Evolutionary conservation across 2,797 vertebrate genomes (phyloP).

Genomic region (Threskiornis aethiopicus): DNA sequence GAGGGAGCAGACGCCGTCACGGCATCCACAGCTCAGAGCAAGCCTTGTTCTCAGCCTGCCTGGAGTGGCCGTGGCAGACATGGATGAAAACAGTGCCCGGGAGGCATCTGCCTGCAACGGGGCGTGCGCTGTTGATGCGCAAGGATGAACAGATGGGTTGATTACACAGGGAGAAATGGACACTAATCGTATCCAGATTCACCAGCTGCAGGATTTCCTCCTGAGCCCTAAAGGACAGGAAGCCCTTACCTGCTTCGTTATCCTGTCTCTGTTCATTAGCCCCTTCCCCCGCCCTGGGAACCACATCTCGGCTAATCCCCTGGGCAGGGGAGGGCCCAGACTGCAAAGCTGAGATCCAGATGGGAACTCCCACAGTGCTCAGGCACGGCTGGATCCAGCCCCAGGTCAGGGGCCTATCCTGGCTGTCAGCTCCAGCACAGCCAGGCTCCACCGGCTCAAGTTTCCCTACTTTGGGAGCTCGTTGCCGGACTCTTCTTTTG

Average conservation of each 20-base stretch:
- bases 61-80: not conserved
- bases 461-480: not conserved
- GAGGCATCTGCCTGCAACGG: not conserved
- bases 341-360: not conserved
- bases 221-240: conserved; percentile 44
- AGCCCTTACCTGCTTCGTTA: conserved; percentile 57
- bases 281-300: conserved; percentile 28
- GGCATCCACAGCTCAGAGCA: not conserved
- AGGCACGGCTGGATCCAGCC: not conserved
- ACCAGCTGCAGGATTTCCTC: conserved; percentile 67
- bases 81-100: not conserved
- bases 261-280: conserved; percentile 43
- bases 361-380: not conserved
- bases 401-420: not conserved
- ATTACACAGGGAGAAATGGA: conserved; percentile 54
- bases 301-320: not conserved
- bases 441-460: not conserved
- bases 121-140: not conserved
- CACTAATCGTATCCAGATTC: conserved; percentile 48
- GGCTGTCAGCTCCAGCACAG: not conserved
- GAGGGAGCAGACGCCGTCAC: not conserved
- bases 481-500: not conserved
- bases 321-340: not conserved
- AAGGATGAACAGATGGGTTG: conserved; percentile 44
- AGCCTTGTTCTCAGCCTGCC: not conserved